Percentiles rank a stretch among this genome's conserved stretches.
Conservation (phyloP, 2,113 vertebrate genomes). For the Hemiscyllium ocellatum region DNA sequence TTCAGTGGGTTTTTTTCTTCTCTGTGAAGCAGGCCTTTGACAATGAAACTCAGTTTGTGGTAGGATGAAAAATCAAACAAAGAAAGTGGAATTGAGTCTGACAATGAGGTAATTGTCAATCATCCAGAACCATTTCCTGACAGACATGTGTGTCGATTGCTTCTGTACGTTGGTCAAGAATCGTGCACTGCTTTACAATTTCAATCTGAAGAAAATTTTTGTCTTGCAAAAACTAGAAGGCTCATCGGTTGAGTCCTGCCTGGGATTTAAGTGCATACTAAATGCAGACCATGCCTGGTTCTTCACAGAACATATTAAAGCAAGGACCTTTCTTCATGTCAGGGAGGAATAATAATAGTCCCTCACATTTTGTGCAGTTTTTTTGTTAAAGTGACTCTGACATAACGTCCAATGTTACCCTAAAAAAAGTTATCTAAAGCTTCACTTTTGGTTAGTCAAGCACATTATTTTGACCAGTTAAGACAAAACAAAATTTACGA, state of each 20-base stretch:
- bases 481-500: background rate
- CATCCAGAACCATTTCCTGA: conserved; percentile 56
- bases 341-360: background rate
- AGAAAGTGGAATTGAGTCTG: conserved; percentile 52
- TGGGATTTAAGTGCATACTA: background rate
- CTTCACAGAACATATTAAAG: background rate
- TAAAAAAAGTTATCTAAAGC: background rate
- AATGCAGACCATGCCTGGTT: background rate
- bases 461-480: background rate
- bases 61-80: conserved; percentile 51
- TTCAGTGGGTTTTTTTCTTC: background rate
- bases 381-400: background rate
- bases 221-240: background rate
- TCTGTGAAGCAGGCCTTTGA: background rate
- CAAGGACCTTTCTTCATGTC: background rate
- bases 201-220: conserved; percentile 40
- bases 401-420: background rate
- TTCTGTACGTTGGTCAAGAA: conserved; percentile 43
- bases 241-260: background rate
- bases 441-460: background rate
- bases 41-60: conserved; percentile 33
- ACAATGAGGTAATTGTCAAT: conserved; percentile 58
- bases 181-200: conserved; percentile 43
- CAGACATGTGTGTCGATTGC: conserved; percentile 54
- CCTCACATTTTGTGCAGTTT: background rate